Evolutionary conservation across 2,113 vertebrate species (phyloP).

Genomic region (Isurus oxyrinchus): DNA sequence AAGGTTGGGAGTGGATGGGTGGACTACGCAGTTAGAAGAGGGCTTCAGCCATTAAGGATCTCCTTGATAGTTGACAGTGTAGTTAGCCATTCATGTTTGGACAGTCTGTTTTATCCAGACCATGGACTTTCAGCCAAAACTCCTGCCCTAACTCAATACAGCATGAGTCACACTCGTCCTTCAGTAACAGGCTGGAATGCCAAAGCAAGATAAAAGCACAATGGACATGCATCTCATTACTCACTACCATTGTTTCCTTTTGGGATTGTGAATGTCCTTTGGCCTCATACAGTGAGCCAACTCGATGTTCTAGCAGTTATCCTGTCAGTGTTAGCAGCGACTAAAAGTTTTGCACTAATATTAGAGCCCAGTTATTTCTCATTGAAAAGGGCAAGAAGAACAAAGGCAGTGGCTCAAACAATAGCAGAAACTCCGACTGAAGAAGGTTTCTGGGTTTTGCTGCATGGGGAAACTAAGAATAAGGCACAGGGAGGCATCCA

Average conservation of each 20-base stretch:
- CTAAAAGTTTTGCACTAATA: background rate
- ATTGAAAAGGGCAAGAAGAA: background rate
- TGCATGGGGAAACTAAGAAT: background rate
- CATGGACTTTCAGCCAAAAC: slow-evolving; percentile 21
- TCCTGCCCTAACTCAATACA: background rate
- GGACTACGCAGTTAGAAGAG: background rate
- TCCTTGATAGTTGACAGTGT: background rate
- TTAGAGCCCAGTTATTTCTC: background rate
- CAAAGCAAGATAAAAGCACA: background rate
- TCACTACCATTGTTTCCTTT: background rate
- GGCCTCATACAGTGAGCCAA: background rate
- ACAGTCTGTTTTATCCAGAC: background rate
- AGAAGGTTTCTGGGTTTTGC: background rate
- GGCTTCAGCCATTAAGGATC: background rate
- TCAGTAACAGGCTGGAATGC: background rate
- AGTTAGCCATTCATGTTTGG: background rate
- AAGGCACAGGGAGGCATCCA: background rate
- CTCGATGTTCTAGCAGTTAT: background rate
- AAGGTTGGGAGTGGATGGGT: background rate
- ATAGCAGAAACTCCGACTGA: background rate
- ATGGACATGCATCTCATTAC: background rate
- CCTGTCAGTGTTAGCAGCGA: background rate
- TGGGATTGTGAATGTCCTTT: background rate
- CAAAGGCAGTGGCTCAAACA: background rate
- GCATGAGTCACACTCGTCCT: slow-evolving; percentile 2